Percentiles rank a stretch among this genome's conserved stretches.
phyloP scores from a whole-genome alignment of 2,113 vertebrate genomes.

The Murina feae region DNA sequence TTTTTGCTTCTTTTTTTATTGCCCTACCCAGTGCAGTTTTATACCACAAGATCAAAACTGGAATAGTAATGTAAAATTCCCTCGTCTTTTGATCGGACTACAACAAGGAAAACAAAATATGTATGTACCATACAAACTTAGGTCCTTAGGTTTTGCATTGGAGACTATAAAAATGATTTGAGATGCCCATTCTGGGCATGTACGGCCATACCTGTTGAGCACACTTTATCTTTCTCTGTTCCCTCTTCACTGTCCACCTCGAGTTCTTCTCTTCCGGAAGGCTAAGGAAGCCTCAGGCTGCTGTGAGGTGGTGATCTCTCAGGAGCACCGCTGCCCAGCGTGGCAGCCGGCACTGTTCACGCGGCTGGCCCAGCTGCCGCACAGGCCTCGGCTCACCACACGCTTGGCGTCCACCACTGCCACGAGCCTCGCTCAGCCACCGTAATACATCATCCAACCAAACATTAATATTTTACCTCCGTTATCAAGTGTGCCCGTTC shows the following conservation, averaged over 20 bases:
- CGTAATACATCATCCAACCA: constrained; percentile 89
- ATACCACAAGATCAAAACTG: background rate
- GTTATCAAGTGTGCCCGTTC: constrained; percentile 98
- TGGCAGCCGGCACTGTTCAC: background rate
- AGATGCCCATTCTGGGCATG: background rate
- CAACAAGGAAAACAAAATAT: background rate
- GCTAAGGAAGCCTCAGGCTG: accelerated
- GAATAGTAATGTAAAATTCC: background rate
- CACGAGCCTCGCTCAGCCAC: constrained; percentile 64
- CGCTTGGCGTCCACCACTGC: constrained; percentile 50
- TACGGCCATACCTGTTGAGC: background rate
- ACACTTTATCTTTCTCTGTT: background rate
- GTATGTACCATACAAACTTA: background rate
- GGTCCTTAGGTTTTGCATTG: background rate
- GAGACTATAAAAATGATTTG: background rate
- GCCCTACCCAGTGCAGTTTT: background rate
- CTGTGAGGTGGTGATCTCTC: accelerated
- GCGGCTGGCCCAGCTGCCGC: background rate
- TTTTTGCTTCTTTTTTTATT: background rate
- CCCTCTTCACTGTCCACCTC: accelerated
- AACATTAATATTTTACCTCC: constrained; percentile 99
- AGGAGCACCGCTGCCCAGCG: background rate
- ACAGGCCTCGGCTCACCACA: background rate
- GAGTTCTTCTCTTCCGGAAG: accelerated
- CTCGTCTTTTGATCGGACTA: background rate